Evolutionary conservation across 2,888 invertebrate species (phyloP).

Genomic region (Marronus borbonicus): DNA sequence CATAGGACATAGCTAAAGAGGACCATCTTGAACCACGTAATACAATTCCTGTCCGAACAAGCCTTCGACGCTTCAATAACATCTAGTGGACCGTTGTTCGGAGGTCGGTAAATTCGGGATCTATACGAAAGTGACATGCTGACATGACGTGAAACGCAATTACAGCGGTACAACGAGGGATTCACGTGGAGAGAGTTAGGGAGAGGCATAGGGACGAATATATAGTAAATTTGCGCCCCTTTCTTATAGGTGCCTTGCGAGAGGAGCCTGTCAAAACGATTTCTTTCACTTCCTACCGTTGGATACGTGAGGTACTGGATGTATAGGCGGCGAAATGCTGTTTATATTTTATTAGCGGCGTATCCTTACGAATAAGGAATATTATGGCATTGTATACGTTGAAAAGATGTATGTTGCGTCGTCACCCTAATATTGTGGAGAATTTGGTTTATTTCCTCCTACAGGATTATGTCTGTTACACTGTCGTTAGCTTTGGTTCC

Average conservation of each 20-base stretch:
- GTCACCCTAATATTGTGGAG: no score
- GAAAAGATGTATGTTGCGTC: no score
- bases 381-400: no score
- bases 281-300: not conserved
- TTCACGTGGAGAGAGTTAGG: not conserved
- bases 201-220: not conserved
- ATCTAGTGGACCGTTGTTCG: conserved; percentile 1
- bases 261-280: not conserved
- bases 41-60: not conserved
- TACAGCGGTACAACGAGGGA: conserved; percentile 7
- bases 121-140: conserved; percentile 34
- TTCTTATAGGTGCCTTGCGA: not conserved
- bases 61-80: conserved; percentile 1
- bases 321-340: no score
- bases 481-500: no score
- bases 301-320: not conserved
- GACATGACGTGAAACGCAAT: conserved; percentile 39
- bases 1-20: no score
- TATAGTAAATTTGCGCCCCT: conserved; percentile 14
- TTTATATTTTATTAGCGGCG: no score
- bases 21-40: no score
- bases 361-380: no score
- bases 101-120: not conserved
- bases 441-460: no score
- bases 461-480: no score